Evolutionary conservation across 2,113 vertebrate species (phyloP).

Genomic region (Arizona elegans): DNA sequence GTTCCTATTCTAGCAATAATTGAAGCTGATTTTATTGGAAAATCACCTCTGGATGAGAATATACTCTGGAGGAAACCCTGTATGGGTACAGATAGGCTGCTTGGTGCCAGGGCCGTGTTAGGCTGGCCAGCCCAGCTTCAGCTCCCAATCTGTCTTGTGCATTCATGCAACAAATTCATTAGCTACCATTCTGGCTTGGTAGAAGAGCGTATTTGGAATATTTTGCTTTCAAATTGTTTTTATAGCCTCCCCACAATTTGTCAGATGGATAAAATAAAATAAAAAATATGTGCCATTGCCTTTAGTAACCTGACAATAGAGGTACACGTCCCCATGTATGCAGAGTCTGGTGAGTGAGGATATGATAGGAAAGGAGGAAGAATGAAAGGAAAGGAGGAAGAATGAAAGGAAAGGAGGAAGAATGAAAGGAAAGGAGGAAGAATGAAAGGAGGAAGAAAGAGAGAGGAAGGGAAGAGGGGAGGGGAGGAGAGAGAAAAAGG

Average conservation of each 20-base stretch:
- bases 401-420: neutral
- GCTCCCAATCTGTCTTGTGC: conserved; percentile 77
- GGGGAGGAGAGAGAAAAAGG: too few relatives aligned
- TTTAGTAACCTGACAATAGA: neutral
- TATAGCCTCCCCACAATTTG: conserved; percentile 49
- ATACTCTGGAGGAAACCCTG: conserved; percentile 73
- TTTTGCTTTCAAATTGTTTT: conserved; percentile 70
- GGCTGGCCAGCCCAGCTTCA: conserved; percentile 59
- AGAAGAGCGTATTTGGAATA: conserved; percentile 70
- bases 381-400: neutral
- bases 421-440: neutral
- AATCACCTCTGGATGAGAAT: conserved; percentile 70
- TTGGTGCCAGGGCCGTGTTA: conserved; percentile 67
- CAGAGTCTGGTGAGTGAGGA: neutral
- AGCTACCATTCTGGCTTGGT: conserved; percentile 69
- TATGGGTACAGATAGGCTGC: conserved; percentile 66
- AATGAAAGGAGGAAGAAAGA: too few relatives aligned
- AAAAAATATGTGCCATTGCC: neutral
- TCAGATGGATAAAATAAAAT: conserved; percentile 35
- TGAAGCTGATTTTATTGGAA: conserved; percentile 75
- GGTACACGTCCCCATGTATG: neutral
- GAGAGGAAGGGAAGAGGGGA: too few relatives aligned
- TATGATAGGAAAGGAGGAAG: neutral
- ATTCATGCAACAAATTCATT: conserved; percentile 80
- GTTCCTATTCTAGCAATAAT: conserved; percentile 69